These are phyloP conservation scores for Troglohyphantes excavatus DNA, from an alignment of 2,888 invertebrate species.

Conservation along the genomic window DNA sequence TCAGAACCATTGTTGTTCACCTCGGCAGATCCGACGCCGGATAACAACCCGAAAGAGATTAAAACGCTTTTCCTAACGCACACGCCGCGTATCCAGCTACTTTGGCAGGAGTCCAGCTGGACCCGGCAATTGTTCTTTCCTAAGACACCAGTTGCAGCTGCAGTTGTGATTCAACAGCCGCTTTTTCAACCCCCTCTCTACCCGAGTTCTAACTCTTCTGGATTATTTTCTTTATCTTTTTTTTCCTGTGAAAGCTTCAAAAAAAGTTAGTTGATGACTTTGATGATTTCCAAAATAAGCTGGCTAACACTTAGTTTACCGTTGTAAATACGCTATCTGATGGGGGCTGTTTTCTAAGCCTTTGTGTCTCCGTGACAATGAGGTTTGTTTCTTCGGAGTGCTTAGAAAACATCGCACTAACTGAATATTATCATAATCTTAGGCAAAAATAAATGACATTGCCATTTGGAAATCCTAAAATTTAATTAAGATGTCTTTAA, in stretches of 20 bases:
- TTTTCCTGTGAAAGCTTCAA: not conserved
- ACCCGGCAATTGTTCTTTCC: conserved; percentile 22
- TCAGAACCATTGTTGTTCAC: conserved; percentile 15
- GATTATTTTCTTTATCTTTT: not conserved
- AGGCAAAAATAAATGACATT: no score
- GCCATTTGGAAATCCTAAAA: no score
- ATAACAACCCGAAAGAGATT: not conserved
- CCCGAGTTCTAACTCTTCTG: no score
- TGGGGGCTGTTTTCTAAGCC: no score
- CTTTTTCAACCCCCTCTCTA: not conserved
- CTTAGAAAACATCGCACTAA: no score
- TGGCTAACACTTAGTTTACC: not conserved
- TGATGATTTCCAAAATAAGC: not conserved
- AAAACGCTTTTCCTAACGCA: conserved; percentile 1
- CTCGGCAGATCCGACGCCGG: not conserved
- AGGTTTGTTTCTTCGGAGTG: no score
- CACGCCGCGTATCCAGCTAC: conserved; percentile 2
- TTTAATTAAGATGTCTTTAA: no score
- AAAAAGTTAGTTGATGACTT: conserved; percentile 1
- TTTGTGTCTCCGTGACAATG: no score
- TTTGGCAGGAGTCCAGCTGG: conserved; percentile 57
- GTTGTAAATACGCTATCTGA: no score
- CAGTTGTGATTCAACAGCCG: conserved; percentile 32
- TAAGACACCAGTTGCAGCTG: conserved; percentile 54
- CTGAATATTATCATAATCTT: no score